Base-by-base conservation (phyloP, 2,113 vertebrate species). In the Stercorarius parasiticus region DNA sequence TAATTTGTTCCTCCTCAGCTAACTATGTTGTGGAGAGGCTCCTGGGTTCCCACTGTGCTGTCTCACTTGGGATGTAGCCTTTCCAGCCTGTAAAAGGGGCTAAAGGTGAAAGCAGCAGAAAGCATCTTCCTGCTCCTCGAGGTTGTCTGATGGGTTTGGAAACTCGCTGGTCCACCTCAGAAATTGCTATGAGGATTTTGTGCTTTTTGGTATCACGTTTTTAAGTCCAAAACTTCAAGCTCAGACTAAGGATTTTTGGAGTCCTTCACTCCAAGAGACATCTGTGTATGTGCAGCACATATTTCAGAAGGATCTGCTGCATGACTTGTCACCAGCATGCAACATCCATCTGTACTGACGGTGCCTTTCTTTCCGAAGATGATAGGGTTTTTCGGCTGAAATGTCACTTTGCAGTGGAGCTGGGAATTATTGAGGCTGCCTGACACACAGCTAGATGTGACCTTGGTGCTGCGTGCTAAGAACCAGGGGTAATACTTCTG, bases 391-490 rank as follows among this genome's bases (percentile, higher is more conserved):
- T 13, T 73, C 26, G 73, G 65, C 83, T 45, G 47, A 56, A 61
- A 34, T 43, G 52, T 82, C 82, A 50, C 88, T 92, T 92, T 92
- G 86, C 83, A 47, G 64, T 4, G 30, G 88, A 89, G 77, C 69
- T 79, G 91, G 83, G 95, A 95, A 96, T 96, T 96, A 26, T 15
- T 91, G 91, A 84, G 95, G 97, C 90, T 92, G 92, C 88, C 90
- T 86, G 86, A 93, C 90, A 84, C 96, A 74, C 92, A 93, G 92
- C 90, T 84, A 81, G 94, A 62, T 22, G 69, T 95, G 92, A 94
- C 97, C 94, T 89, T 1, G 0, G 59, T 43, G 50, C 74, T 93
- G 82, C 20, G 8, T 78, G 67, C 73, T 45, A 36, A 66, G 86
- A 94, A 62, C 72, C 65, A 34, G 83, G 76, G 86, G 55, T 79